Conservation (phyloP, 2,113 vertebrate species). For the Paraplagusia blochii region DNA sequence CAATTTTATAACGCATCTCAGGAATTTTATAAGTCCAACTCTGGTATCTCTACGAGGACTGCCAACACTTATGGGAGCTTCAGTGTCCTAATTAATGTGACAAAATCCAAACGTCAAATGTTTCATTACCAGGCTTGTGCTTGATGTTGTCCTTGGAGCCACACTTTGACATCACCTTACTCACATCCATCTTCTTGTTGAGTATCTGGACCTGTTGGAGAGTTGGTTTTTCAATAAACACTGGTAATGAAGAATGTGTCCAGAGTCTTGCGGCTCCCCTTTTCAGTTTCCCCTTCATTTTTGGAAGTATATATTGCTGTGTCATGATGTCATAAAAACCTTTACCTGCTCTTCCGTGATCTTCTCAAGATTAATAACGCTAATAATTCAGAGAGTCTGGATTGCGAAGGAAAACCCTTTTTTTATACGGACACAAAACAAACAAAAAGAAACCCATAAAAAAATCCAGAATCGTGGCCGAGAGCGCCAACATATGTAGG, state of each 20-base stretch:
- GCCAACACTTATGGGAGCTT: too few relatives aligned
- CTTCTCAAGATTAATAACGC: background rate
- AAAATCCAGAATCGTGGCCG: constrained; percentile 3
- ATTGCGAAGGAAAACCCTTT: too few relatives aligned
- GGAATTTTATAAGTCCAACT: too few relatives aligned
- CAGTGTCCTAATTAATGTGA: background rate
- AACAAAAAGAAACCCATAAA: background rate
- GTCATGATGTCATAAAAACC: too few relatives aligned
- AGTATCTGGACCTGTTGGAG: constrained; percentile 87
- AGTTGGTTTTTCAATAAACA: background rate
- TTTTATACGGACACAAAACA: background rate
- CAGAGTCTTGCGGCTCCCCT: too few relatives aligned
- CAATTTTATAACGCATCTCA: too few relatives aligned
- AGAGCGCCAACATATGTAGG: background rate
- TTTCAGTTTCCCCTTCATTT: too few relatives aligned
- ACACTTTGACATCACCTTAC: constrained; percentile 93
- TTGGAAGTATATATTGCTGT: too few relatives aligned
- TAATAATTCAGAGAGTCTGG: too few relatives aligned
- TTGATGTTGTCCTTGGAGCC: constrained; percentile 93
- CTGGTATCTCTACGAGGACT: too few relatives aligned
- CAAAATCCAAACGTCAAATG: background rate
- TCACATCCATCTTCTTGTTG: constrained; percentile 92
- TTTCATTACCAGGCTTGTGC: constrained; percentile 86
- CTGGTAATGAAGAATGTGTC: background rate
- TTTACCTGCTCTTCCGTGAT: too few relatives aligned